Base-by-base conservation (phyloP, 2,888 invertebrate species). In the Phrixothrix hirtus region DNA sequence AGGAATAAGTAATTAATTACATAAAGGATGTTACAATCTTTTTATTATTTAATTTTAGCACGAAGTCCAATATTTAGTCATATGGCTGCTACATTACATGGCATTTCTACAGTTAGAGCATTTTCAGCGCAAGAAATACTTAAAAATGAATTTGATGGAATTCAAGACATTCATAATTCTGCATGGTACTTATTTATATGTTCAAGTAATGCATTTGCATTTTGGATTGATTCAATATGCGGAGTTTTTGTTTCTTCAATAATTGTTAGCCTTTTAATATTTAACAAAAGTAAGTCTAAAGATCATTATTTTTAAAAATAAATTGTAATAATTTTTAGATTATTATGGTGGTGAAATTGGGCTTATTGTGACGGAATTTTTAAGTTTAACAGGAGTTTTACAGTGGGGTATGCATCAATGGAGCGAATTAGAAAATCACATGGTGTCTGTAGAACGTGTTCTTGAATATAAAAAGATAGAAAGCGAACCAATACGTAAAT, bases 361-460 rank as follows among this genome's bases (percentile, higher is more conserved):
- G 2, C 44, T 60, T 25, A 56, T 56, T 2, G 56, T 60, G n/a
- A 60, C 58, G 1, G 58, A 60, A 47, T 37, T 38, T 26, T 58
- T 60, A 7, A 53, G 42, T 35, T 41, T 60, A 16, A 52, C 50
- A 7, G 57, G 57, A 15, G 83, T 85, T 83, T 82, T 85, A 72
- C 85, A 85, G 68, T 94, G 92, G 92, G 93, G 92, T 15, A 91
- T 95, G 85, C 58, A 66, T 14, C 69, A 68, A 50, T 73, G 71
- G 69, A 69, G 69, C 42, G 69, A 72, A 52, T 49, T 73, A 30
- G 74, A 73, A 70, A 92, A 91, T 68, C 88, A 87, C 60, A 90
- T 92, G 90, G 92, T 89, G 2, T 88, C 90, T 2, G 92, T 92
- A 89, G 17, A 90, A 13, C 38, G 47, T 9, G 15, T 38, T 21